Evolutionary conservation across 2,113 vertebrate genomes (phyloP).

Genomic region (Calcarius ornatus): DNA sequence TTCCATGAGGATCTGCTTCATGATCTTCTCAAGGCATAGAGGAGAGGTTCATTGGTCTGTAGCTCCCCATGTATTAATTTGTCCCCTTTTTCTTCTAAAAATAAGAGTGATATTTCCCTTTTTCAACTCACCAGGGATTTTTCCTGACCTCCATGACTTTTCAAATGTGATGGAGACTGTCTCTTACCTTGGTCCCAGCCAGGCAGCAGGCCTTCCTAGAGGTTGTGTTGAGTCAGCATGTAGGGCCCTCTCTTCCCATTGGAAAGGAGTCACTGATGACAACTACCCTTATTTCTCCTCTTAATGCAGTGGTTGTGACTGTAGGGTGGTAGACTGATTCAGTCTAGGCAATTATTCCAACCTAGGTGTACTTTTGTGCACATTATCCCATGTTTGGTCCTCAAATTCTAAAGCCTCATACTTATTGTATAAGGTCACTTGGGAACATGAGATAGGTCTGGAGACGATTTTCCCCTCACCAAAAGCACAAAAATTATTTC

Average conservation of each 20-base stretch:
- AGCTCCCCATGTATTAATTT: too few species aligned
- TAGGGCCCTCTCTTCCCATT: neutral
- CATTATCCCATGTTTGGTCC: neutral
- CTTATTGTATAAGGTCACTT: neutral
- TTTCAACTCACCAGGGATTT: neutral
- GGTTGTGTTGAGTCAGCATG: neutral
- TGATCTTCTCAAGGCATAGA: neutral
- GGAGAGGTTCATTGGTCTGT: neutral
- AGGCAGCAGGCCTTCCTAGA: neutral
- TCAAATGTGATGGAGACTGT: neutral
- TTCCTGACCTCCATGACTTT: neutral
- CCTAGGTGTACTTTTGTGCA: neutral
- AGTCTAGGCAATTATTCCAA: neutral
- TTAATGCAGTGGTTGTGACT: neutral
- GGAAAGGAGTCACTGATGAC: neutral
- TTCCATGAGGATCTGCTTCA: rapidly evolving
- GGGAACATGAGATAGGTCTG: neutral
- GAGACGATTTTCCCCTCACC: neutral
- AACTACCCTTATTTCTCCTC: neutral
- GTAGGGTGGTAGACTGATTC: too few species aligned
- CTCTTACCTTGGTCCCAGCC: neutral
- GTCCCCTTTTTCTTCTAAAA: neutral
- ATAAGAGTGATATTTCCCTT: neutral
- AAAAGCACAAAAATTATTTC: neutral
- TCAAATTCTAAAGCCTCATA: neutral